phyloP scores from a whole-genome alignment of 2,797 vertebrate species.

The Arnoldichthys spilopterus region DNA sequence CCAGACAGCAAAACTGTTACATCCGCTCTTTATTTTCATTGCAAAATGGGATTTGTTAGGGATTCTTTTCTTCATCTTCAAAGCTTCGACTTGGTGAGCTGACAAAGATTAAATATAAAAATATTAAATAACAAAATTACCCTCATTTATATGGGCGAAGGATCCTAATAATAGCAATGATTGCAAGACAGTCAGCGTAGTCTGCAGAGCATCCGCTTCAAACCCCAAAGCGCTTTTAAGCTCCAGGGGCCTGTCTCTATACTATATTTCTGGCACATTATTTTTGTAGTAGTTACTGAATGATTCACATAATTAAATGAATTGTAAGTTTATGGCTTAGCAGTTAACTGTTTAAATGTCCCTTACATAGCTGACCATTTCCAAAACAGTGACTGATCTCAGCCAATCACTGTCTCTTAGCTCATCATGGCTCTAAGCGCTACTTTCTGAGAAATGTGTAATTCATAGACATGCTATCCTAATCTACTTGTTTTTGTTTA shows the following conservation, averaged over 20 bases:
- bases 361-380: too few relatives aligned
- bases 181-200: too few relatives aligned
- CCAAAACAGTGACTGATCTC: too few relatives aligned
- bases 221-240: not conserved
- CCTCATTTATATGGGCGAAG: not conserved
- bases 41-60: conserved; percentile 32
- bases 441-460: too few relatives aligned
- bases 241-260: not conserved
- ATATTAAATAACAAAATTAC: not conserved
- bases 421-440: too few relatives aligned
- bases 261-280: not conserved
- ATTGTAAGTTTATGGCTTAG: too few relatives aligned
- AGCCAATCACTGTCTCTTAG: too few relatives aligned
- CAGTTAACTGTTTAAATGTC: too few relatives aligned
- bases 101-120: not conserved
- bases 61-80: conserved; percentile 1
- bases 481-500: too few relatives aligned
- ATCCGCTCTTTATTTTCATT: conserved; percentile 46
- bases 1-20: conserved; percentile 32
- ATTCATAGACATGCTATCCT: too few relatives aligned
- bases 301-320: too few relatives aligned
- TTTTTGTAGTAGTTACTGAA: not conserved
- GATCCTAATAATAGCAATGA: not conserved
- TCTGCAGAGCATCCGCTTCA: not conserved
- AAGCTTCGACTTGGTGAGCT: conserved; percentile 5